These are phyloP conservation scores for Lysandra coridon DNA, from an alignment of 2,888 invertebrate species.

Conservation along the genomic window DNA sequence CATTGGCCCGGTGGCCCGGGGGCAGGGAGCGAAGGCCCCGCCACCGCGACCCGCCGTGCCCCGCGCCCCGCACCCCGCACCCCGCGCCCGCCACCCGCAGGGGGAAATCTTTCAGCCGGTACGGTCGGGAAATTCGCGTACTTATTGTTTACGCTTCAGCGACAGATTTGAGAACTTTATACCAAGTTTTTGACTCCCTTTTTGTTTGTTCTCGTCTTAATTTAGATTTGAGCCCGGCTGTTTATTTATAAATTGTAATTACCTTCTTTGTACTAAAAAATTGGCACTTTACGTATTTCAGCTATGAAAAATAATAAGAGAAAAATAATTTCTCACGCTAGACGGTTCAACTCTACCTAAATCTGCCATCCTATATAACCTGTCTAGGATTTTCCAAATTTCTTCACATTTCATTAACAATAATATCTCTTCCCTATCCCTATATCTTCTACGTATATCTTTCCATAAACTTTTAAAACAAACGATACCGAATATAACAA, in stretches of 20 bases:
- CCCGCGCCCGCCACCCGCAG: constrained; percentile 50
- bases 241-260: neutral
- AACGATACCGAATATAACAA: neutral
- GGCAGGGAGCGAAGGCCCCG: constrained; percentile 79
- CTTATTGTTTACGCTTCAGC: constrained; percentile 7
- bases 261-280: neutral
- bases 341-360: neutral
- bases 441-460: neutral
- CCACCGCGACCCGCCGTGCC: constrained; percentile 65
- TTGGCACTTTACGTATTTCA: neutral
- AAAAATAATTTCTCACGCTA: neutral
- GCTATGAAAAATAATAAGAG: neutral
- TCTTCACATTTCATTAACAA: neutral
- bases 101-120: constrained; percentile 74
- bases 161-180: constrained; percentile 9
- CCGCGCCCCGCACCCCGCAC: constrained; percentile 38
- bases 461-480: neutral
- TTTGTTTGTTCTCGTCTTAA: neutral
- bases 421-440: neutral
- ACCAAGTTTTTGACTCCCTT: neutral
- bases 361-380: neutral
- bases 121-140: constrained; percentile 65
- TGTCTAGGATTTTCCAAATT: too few relatives aligned
- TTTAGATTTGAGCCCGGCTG: neutral
- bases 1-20: constrained; percentile 79